phyloP scores from a whole-genome alignment of 2,797 vertebrate genomes.

The Alauda arvensis region DNA sequence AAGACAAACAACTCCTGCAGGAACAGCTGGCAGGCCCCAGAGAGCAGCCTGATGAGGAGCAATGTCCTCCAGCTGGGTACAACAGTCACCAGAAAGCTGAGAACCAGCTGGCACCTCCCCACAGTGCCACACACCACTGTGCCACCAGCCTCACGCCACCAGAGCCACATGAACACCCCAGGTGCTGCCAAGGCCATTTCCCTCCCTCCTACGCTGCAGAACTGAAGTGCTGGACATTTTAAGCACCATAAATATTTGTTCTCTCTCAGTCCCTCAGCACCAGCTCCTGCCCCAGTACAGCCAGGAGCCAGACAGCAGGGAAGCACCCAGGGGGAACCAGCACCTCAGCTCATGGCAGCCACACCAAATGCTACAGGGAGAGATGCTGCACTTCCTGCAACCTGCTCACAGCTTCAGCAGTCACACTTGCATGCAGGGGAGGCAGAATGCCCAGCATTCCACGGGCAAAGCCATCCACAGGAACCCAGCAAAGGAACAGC shows the following conservation, averaged over 20 bases:
- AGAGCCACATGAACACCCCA: accelerated
- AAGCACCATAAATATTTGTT: not conserved
- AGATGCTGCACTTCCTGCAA: not conserved
- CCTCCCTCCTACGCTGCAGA: not conserved
- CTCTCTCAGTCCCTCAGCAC: accelerated
- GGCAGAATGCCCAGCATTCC: not conserved
- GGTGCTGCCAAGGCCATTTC: not conserved
- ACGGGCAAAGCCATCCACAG: not conserved
- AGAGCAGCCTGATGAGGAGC: accelerated
- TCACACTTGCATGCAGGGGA: not conserved
- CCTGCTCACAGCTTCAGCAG: not conserved
- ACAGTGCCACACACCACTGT: accelerated
- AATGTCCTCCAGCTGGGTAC: not conserved
- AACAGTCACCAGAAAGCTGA: not conserved
- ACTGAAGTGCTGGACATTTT: not conserved
- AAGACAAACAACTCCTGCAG: not conserved
- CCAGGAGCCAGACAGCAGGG: not conserved
- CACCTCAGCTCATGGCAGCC: not conserved
- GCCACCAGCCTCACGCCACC: not conserved
- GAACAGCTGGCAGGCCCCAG: not conserved
- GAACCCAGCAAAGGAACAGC: not conserved
- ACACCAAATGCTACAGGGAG: not conserved
- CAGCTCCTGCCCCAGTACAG: not conserved
- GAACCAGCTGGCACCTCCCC: not conserved
- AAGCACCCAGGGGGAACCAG: not conserved